A percentile compares a stretch with the other conserved stretches of the same genome.
These are phyloP conservation scores for Bhutanitis thaidina DNA, from an alignment of 2,888 invertebrate genomes.

Conservation along the genomic window DNA sequence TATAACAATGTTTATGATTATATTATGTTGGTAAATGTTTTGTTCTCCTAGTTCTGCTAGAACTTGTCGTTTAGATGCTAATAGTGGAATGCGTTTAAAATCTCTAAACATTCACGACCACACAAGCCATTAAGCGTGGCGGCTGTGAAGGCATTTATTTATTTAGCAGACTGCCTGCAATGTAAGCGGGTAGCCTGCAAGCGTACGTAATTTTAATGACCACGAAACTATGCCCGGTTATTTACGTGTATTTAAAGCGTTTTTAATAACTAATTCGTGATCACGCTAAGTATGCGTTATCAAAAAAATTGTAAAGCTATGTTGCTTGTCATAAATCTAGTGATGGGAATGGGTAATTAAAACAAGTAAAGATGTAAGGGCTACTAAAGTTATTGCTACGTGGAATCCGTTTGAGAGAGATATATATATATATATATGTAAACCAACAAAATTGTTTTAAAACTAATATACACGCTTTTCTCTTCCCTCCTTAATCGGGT, in stretches of 20 bases:
- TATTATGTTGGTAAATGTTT: too few species aligned
- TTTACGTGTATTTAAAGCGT: background rate
- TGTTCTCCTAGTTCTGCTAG: too few species aligned
- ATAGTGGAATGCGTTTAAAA: conserved; percentile 15
- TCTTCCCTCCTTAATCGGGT: too few species aligned
- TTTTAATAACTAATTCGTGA: conserved; percentile 3
- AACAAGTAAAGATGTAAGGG: too few species aligned
- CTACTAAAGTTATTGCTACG: too few species aligned
- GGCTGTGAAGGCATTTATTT: background rate
- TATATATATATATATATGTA: too few species aligned
- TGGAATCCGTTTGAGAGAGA: too few species aligned
- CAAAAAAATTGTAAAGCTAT: background rate
- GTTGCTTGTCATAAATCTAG: too few species aligned
- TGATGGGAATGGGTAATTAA: too few species aligned
- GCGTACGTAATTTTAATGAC: conserved; percentile 9
- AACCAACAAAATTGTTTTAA: too few species aligned
- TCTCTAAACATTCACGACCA: conserved; percentile 11
- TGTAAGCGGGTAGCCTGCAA: background rate
- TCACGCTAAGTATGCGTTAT: background rate
- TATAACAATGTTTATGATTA: too few species aligned
- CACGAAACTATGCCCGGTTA: conserved; percentile 3
- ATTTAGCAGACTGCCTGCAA: background rate
- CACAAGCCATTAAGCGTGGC: conserved; percentile 7
- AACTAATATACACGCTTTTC: too few species aligned
- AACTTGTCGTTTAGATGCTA: conserved; percentile 7